Evolutionary conservation across 2,797 vertebrate genomes (phyloP).

Genomic region (Enoplosus armatus): DNA sequence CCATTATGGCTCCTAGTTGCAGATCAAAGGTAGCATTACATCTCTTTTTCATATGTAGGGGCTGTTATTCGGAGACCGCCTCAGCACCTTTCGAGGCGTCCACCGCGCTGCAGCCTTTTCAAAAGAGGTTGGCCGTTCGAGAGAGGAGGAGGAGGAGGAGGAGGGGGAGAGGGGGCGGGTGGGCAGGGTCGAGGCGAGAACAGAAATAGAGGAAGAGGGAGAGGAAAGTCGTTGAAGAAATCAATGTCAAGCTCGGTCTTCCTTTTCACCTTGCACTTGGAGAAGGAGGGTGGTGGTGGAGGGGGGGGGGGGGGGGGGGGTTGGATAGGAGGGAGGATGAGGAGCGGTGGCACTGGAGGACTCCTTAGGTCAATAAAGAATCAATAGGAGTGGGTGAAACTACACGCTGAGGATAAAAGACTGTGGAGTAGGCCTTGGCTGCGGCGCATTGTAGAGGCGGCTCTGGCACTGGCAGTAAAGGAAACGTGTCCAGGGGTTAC

Average conservation of each 20-base stretch:
- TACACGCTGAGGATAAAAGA: slow-evolving; percentile 93
- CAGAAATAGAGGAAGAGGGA: slow-evolving; percentile 67
- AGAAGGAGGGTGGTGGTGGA: slow-evolving; percentile 62
- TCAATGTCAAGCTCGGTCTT: slow-evolving; percentile 78
- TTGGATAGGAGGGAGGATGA: slow-evolving; percentile 74
- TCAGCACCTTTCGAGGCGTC: slow-evolving; percentile 55
- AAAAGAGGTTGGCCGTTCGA: slow-evolving; percentile 48
- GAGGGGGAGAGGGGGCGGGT: not conserved
- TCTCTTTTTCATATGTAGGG: slow-evolving; percentile 71
- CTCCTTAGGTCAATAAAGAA: slow-evolving; percentile 97
- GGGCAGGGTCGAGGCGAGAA: slow-evolving; percentile 36
- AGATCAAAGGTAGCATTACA: slow-evolving; percentile 77
- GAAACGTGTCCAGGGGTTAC: slow-evolving; percentile 78
- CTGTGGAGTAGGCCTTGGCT: slow-evolving; percentile 88
- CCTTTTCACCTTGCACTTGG: slow-evolving; percentile 85
- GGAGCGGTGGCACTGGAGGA: slow-evolving; percentile 90
- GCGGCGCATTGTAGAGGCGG: slow-evolving; percentile 85
- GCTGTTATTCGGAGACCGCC: slow-evolving; percentile 67
- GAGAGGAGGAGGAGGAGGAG: too few species aligned
- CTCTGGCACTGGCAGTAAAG: slow-evolving; percentile 83
- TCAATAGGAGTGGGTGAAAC: slow-evolving; percentile 95
- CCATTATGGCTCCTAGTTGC: slow-evolving; percentile 66
- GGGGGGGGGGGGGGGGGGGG: slow-evolving; percentile 50
- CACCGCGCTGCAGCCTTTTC: slow-evolving; percentile 50
- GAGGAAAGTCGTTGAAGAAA: slow-evolving; percentile 67